These are phyloP conservation scores for Norana najaformis DNA, from an alignment of 2,888 invertebrate genomes.

Conservation along the genomic window DNA sequence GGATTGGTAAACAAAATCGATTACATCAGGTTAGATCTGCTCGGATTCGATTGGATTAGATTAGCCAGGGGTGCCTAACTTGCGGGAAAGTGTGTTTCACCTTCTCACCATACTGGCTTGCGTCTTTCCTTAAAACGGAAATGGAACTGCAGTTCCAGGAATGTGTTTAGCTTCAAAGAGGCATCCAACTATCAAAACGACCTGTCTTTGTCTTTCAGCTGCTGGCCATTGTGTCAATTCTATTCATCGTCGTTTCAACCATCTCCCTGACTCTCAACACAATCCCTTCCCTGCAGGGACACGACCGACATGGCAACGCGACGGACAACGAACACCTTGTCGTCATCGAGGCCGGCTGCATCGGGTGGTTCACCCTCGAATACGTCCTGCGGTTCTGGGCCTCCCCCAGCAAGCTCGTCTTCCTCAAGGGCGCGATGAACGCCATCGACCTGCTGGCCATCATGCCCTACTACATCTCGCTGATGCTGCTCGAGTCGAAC, in stretches of 20 bases:
- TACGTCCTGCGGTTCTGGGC: constrained; percentile 91
- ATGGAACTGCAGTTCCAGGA: too few relatives aligned
- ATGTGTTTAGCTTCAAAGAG: too few relatives aligned
- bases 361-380: constrained; percentile 99
- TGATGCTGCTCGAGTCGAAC: constrained; percentile 94
- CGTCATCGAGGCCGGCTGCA: constrained; percentile 97
- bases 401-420: constrained; percentile 99
- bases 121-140: too few relatives aligned
- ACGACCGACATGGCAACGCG: constrained; percentile 72
- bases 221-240: constrained; percentile 96
- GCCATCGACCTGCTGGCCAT: constrained; percentile 97
- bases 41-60: too few relatives aligned
- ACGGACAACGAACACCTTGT: constrained; percentile 70
- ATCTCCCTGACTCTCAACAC: constrained; percentile 98
- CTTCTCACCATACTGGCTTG: too few relatives aligned
- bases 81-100: too few relatives aligned
- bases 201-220: constrained; percentile 52
- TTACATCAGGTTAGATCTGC: too few relatives aligned
- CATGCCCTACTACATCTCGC: constrained; percentile 95
- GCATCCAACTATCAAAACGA: too few relatives aligned
- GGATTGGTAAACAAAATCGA: too few relatives aligned
- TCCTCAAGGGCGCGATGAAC: constrained; percentile 97
- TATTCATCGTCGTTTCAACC: constrained; percentile 99
- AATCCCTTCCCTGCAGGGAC: constrained; percentile 90
- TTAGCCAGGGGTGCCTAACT: too few relatives aligned